Evolutionary conservation across 2,797 vertebrate species (phyloP).

Genomic region (Phalloptychus januarius): DNA sequence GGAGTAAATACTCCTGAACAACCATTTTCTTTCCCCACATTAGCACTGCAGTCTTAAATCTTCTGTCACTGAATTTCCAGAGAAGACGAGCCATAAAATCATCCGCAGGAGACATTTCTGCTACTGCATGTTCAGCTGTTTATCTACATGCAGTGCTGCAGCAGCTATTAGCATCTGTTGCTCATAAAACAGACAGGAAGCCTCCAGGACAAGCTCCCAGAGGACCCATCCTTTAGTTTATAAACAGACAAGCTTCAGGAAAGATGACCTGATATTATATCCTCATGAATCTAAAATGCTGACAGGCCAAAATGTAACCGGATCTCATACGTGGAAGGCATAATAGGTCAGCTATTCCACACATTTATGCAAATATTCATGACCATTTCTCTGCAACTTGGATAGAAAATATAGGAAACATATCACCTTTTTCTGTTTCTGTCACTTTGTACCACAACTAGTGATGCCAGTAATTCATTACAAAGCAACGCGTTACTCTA

Average conservation of each 20-base stretch:
- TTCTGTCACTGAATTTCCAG: background rate
- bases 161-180: conserved; percentile 1
- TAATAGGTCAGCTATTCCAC: background rate
- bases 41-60: background rate
- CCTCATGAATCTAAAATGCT: background rate
- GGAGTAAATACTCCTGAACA: background rate
- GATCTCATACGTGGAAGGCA: no score
- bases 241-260: conserved; percentile 1
- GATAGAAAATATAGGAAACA: no score
- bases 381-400: background rate
- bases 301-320: background rate
- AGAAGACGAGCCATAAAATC: background rate
- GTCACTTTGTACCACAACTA: no score
- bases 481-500: no score
- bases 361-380: background rate
- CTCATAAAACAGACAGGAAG: background rate
- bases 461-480: no score
- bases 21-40: background rate
- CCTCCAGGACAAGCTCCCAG: background rate
- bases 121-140: background rate
- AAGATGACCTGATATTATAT: conserved; percentile 1
- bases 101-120: background rate
- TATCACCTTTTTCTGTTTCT: no score
- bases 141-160: background rate
- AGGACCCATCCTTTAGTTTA: background rate